Percentiles rank a stretch among this genome's conserved stretches.
These are phyloP conservation scores for Sciurus carolinensis DNA, from an alignment of 2,797 vertebrate genomes.

Conservation along the genomic window DNA sequence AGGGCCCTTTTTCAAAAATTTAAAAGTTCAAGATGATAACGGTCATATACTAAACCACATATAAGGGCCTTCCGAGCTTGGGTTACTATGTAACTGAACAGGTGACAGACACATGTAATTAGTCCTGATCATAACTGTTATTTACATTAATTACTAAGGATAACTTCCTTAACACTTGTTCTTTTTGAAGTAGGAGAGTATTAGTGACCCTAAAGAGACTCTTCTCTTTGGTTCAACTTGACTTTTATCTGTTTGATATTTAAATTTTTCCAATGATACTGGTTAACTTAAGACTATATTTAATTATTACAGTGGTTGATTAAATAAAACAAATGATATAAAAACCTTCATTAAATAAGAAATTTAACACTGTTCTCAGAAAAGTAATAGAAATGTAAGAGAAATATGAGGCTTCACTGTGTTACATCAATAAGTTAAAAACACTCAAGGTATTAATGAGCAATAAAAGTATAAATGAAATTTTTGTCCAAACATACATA, in stretches of 20 bases:
- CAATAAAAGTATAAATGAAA: not conserved
- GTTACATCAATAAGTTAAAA: not conserved
- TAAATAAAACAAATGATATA: not conserved
- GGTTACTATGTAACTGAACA: fast-evolving
- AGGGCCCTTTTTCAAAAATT: not conserved
- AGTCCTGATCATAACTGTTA: not conserved
- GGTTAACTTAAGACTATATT: not conserved
- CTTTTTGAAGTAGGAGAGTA: not conserved
- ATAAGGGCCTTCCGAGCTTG: fast-evolving
- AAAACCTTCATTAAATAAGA: not conserved
- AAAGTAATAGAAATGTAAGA: not conserved
- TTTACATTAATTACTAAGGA: not conserved
- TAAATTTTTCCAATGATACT: not conserved
- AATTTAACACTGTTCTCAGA: conserved; percentile 10
- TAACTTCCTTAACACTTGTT: not conserved
- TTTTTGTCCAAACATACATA: conserved; percentile 13
- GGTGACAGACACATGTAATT: not conserved
- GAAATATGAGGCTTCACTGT: not conserved
- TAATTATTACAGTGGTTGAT: not conserved
- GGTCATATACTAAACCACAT: not conserved
- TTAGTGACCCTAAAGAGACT: not conserved
- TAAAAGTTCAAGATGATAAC: not conserved
- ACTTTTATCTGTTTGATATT: not conserved
- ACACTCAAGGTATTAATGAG: not conserved
- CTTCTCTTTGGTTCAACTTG: conserved; percentile 33